These are phyloP conservation scores for Desoria tigrina DNA, from an alignment of 2,888 invertebrate genomes.

Conservation along the genomic window DNA sequence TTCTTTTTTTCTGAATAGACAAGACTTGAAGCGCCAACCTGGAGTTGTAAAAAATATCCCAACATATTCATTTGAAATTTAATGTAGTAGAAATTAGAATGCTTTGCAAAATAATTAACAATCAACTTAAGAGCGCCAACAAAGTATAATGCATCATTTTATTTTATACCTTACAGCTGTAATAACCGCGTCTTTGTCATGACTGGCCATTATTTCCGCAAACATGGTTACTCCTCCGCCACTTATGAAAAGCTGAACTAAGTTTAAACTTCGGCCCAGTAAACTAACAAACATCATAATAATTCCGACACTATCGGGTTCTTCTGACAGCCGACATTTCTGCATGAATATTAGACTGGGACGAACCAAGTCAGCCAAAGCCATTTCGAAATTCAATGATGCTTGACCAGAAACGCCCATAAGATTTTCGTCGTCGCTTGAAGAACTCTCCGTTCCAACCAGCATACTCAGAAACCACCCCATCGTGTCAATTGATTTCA, in stretches of 20 bases:
- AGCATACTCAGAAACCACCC: slow-evolving; percentile 6
- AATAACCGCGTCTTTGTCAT: background rate
- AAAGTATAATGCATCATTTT: background rate
- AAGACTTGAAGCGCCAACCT: no score
- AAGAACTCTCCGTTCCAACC: background rate
- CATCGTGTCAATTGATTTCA: slow-evolving; percentile 5
- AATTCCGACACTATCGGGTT: background rate
- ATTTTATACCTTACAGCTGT: background rate
- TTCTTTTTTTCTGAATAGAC: no score
- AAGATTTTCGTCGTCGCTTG: background rate
- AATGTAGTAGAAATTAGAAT: no score
- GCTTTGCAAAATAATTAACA: no score
- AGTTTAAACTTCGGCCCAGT: background rate
- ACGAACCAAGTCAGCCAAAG: background rate
- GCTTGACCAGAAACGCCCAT: background rate
- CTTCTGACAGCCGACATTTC: background rate
- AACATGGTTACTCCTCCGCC: background rate
- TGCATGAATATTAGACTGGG: background rate
- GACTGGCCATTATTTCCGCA: background rate
- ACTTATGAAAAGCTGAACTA: background rate
- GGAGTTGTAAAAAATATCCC: no score
- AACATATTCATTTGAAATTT: no score
- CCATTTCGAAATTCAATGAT: background rate
- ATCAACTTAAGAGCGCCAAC: no score
- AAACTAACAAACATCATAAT: background rate